Conservation (phyloP, 2,113 vertebrate species). For the Edolisoma coerulescens region DNA sequence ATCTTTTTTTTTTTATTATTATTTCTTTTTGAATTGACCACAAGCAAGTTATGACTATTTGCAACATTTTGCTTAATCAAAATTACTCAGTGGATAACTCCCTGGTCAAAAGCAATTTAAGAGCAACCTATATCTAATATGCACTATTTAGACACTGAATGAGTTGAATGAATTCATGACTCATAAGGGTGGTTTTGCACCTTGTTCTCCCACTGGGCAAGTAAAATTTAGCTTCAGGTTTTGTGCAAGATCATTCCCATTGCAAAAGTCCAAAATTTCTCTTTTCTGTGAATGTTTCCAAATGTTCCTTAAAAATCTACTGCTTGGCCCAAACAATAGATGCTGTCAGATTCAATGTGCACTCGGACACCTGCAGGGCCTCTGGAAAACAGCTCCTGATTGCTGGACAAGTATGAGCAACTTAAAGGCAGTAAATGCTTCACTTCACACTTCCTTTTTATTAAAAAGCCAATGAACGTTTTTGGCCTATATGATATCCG, state of each 20-base stretch:
- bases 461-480: slow-evolving; percentile 4
- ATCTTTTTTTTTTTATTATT: not conserved
- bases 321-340: not conserved
- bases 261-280: not conserved
- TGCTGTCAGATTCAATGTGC: not conserved
- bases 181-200: not conserved
- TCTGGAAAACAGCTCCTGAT: slow-evolving; percentile 12
- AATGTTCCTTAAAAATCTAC: not conserved
- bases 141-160: not conserved
- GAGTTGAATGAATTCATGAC: not conserved
- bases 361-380: not conserved
- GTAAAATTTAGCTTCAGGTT: not conserved
- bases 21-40: not conserved
- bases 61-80: not conserved
- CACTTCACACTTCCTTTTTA: slow-evolving; percentile 44
- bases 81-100: not conserved
- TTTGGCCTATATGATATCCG: not conserved
- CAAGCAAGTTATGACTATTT: not conserved
- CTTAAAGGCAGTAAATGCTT: slow-evolving; percentile 39
- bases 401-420: not conserved
- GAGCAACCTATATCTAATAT: not conserved
- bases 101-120: not conserved
- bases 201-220: not conserved
- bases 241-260: not conserved
- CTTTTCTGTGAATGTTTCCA: not conserved